Conservation (phyloP, 2,888 invertebrate species). For the Phragmatobia fuliginosa region DNA sequence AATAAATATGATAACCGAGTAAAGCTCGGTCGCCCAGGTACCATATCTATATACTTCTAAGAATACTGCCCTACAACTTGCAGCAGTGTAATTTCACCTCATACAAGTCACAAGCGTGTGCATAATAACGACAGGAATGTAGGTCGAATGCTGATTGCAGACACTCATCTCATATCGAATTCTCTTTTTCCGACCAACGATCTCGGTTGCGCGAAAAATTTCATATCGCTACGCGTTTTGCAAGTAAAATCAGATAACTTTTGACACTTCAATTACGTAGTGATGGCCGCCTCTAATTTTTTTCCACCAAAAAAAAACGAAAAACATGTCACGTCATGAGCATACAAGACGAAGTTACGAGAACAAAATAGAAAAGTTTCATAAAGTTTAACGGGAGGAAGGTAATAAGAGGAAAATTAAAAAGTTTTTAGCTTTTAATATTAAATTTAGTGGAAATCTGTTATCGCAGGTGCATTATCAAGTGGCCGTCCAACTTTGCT, state of each 20-base stretch:
- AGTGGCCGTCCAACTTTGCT: constrained; percentile 47
- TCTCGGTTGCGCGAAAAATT: constrained; percentile 82
- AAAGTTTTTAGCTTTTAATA: constrained; percentile 76
- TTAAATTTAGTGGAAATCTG: constrained; percentile 66
- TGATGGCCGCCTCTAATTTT: constrained; percentile 82
- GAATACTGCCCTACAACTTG: constrained; percentile 51
- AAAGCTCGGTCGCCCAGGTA: too few relatives aligned
- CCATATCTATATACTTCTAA: constrained; percentile 53
- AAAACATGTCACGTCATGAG: constrained; percentile 77
- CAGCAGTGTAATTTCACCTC: constrained; percentile 56
- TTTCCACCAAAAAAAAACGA: constrained; percentile 63
- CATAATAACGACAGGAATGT: constrained; percentile 76
- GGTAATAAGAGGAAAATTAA: constrained; percentile 75
- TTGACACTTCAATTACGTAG: constrained; percentile 86
- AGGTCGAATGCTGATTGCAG: constrained; percentile 84
- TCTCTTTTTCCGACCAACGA: constrained; percentile 81
- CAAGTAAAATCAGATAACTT: constrained; percentile 87
- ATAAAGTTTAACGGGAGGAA: constrained; percentile 63
- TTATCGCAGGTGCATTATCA: constrained; percentile 69
- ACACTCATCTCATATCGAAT: constrained; percentile 83
- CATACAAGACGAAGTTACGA: constrained; percentile 77
- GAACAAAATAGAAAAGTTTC: constrained; percentile 76
- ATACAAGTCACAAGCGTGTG: constrained; percentile 59
- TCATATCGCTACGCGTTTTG: constrained; percentile 84
- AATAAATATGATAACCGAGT: too few relatives aligned